Base-by-base conservation (phyloP, 2,888 invertebrate species). In the Tenthredo amoena region DNA sequence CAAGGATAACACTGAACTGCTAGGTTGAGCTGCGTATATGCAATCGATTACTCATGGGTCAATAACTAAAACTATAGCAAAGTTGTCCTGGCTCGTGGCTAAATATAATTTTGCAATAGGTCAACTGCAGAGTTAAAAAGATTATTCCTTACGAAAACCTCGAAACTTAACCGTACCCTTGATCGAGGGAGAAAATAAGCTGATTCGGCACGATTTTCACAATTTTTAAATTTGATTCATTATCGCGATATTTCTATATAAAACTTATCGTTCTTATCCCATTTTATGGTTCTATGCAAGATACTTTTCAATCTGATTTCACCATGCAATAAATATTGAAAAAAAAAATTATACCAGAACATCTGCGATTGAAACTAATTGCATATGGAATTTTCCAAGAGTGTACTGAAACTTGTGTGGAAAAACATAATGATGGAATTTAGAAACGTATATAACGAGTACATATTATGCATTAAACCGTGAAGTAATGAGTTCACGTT, bases 41-140 rank as follows among this genome's bases (percentile, higher is more conserved):
- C 81, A 68, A 83, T 83, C 83, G 68, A 83, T 83, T 68, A 47
- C 58, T 65, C 40, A 79, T 55, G 81, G 85, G 79, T 82, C 85
- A 85, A 85, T 85, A 85, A 85, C 71, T 43, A 77, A 85, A 85
- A 85, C 18, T 82, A 71, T 82, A 85, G 21, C 47, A 62, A 81
- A 68, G 40, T 82, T 81, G 43, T 71, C 62, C 37, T 47, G 55
- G 47, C 72, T 82, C 85, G 58, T 47, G 77, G 81, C 85, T 81
- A 81, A 72, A 71, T 76, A 77, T 50, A 86, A 50, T 68, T 71
- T 83, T 71, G n/a, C 18, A 31, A 62, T 43, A 62, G 62, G 81
- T 62, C 81, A 43, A 43, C 47, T 65, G 15, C n/a, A 37, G 9
- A 26, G 7, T n/a, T 21, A 55, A 12, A 62, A 62, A 81, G 10